Percentiles rank a stretch among this genome's conserved stretches.
These are phyloP conservation scores for Pegea sp. DNA, from an alignment of 23 tunicate genomes.

Conservation along the genomic window DNA sequence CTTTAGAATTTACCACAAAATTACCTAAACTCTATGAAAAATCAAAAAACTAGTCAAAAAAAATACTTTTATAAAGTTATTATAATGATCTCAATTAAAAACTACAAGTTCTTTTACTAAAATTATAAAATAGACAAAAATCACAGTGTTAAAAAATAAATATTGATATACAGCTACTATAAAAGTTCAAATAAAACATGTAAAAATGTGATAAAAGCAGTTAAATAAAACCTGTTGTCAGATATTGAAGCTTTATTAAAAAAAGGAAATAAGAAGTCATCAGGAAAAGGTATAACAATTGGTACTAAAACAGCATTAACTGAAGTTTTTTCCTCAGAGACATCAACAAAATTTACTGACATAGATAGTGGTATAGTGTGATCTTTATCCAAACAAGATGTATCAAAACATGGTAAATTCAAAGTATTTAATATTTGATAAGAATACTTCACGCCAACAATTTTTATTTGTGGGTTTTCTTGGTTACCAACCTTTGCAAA, in stretches of 20 bases:
- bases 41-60: too few relatives aligned
- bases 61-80: too few relatives aligned
- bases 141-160: too few relatives aligned
- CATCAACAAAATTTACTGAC: neutral
- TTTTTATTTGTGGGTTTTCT: neutral
- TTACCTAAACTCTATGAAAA: too few relatives aligned
- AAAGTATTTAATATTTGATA: neutral
- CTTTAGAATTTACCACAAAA: too few relatives aligned
- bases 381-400: neutral
- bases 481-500: neutral
- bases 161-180: too few relatives aligned
- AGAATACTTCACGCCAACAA: neutral
- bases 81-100: too few relatives aligned
- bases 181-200: too few relatives aligned
- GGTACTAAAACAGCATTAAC: neutral
- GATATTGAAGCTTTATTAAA: neutral
- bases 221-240: too few relatives aligned
- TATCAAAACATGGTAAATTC: neutral
- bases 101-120: too few relatives aligned
- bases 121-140: too few relatives aligned
- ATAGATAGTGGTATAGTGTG: neutral
- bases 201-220: too few relatives aligned
- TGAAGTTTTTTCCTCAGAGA: neutral
- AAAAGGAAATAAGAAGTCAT: conserved; percentile 1
- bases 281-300: neutral